Evolutionary conservation across 2,113 vertebrate genomes (phyloP).

Genomic region (Eira barbara): DNA sequence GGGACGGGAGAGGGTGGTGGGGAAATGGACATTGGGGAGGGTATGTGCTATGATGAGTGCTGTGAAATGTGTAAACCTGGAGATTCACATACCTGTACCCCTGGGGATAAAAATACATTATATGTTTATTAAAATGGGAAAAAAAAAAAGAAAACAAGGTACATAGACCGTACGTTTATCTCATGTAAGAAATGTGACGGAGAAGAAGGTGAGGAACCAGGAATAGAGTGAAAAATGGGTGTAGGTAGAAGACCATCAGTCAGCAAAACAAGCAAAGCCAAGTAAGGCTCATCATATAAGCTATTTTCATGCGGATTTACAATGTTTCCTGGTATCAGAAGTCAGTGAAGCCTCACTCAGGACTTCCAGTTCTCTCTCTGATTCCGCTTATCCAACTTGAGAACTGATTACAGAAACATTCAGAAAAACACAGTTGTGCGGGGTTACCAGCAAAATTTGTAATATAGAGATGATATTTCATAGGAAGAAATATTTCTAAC

Average conservation of each 20-base stretch:
- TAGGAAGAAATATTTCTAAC: neutral
- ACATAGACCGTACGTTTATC: neutral
- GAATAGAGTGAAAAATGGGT: neutral
- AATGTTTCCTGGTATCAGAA: neutral
- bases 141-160: neutral
- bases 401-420: neutral
- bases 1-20: too few relatives aligned
- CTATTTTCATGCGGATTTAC: neutral
- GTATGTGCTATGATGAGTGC: too few relatives aligned
- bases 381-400: rapidly evolving
- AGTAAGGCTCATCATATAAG: neutral
- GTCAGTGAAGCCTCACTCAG: rapidly evolving
- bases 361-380: neutral
- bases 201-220: neutral
- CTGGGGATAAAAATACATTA: too few relatives aligned
- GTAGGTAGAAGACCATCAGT: neutral
- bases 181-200: neutral
- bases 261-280: neutral
- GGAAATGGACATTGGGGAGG: too few relatives aligned
- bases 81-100: too few relatives aligned
- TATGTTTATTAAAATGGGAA: too few relatives aligned
- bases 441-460: neutral
- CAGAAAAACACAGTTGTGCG: neutral
- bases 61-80: too few relatives aligned
- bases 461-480: neutral